Base-by-base conservation (phyloP, 2,113 vertebrate species). In the Danionella cerebrum region DNA sequence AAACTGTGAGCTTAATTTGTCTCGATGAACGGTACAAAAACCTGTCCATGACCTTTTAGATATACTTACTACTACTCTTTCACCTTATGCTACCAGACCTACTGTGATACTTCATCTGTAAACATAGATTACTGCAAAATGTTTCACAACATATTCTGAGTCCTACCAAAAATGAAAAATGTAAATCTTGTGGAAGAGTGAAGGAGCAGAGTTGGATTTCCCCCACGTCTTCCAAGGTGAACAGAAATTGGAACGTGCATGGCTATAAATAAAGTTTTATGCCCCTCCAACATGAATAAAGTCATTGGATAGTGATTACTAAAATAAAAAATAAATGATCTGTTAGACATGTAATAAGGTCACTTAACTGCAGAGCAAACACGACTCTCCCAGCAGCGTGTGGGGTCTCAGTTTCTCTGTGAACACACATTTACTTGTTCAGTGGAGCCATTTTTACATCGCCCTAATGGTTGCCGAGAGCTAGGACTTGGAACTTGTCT, bases 251-350 rank as follows among this genome's bases (percentile, higher is more conserved):
- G 27, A 47, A 45, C 60, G 27, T 38, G 7, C 10, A 52, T 19
- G 45, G 35, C 25, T 60, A 44, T 36, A 59, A 36, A 67, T 57
- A 67, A 24, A 67, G 7, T 25, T 42, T 41, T 51, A 39, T 60
- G 18, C 60, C 35, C 44, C 22, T 59, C 55, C 54, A 69, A 38
- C 41, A 38, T 45, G 47, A 59, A 51, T 39, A 29, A 58, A 48
- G 41, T 53, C 12, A 19, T 42, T 69, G 53, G 44, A 45, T 25
- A 25, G 12, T 24, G 12, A 24, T 52, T 54, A 18, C 55, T 27
- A 41, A 25, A 67, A 67, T 62, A 66, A 55, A 64, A 69, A 44
- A 59, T 48, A 51, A 47, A 35, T 57, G 21, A 50, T 33, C 42
- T 58, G 31, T 59, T 60, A 44, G 48, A 33, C 22, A n/a, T 53